phyloP scores from a whole-genome alignment of 2,797 vertebrate genomes.

The Gadopsis marmoratus region DNA sequence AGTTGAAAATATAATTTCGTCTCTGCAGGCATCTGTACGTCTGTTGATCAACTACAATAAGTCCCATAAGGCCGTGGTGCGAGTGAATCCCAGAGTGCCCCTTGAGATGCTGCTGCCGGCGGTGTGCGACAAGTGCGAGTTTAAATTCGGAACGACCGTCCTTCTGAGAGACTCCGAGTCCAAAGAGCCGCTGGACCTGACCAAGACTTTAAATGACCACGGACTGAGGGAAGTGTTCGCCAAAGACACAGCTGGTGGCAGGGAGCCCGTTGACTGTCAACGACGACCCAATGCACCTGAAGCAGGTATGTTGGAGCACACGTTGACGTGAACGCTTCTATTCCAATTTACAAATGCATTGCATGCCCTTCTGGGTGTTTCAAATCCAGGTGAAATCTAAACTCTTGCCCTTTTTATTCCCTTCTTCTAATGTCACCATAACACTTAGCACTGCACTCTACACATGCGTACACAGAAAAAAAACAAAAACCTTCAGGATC shows the following conservation, averaged over 20 bases:
- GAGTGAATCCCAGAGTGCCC: conserved; percentile 91
- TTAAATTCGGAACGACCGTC: conserved; percentile 86
- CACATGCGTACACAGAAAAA: too few relatives aligned
- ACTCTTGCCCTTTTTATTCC: background rate
- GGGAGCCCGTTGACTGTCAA: background rate
- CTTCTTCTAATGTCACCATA: too few relatives aligned
- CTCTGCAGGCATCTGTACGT: conserved; percentile 91
- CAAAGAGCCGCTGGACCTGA: conserved; percentile 88
- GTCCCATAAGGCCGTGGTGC: conserved; percentile 92
- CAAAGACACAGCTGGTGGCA: conserved; percentile 86
- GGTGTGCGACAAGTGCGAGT: conserved; percentile 95
- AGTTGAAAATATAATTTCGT: background rate
- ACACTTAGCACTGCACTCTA: too few relatives aligned
- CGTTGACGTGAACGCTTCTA: background rate
- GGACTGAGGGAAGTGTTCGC: conserved; percentile 95
- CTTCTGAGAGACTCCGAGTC: conserved; percentile 88
- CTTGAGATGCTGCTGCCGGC: conserved; percentile 87
- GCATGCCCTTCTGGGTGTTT: too few relatives aligned
- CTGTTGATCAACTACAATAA: conserved; percentile 95
- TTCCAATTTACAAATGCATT: too few relatives aligned
- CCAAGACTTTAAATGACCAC: conserved; percentile 90
- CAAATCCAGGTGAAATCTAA: background rate
- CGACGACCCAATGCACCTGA: conserved; percentile 5
- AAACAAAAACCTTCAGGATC: too few relatives aligned
- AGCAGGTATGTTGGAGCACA: conserved; percentile 31